Evolutionary conservation across 1,140 invertebrate species (phyloP).

Genomic region (Papilio helenus): DNA sequence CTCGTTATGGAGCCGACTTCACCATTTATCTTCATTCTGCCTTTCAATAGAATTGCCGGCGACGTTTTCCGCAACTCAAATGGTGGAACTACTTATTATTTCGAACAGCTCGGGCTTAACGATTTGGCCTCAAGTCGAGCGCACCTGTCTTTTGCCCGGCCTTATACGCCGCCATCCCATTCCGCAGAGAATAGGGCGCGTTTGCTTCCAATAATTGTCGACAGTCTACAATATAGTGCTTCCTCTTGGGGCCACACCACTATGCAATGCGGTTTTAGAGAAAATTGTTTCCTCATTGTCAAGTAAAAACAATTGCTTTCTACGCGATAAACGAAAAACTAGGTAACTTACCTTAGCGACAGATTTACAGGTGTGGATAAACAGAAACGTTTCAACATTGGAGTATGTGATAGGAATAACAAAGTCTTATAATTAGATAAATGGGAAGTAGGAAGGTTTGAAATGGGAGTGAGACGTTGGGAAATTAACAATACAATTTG

Average conservation of each 20-base stretch:
- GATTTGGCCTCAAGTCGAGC: slow-evolving; percentile 66
- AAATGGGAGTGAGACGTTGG: not conserved
- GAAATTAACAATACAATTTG: slow-evolving; percentile 30
- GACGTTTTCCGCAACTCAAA: slow-evolving; percentile 78
- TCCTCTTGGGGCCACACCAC: not conserved
- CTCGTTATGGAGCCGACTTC: slow-evolving; percentile 75
- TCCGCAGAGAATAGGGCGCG: slow-evolving; percentile 26
- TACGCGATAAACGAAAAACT: no score
- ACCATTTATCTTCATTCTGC: slow-evolving; percentile 80
- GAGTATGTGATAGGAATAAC: no score
- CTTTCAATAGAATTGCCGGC: slow-evolving; percentile 78
- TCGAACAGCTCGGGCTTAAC: slow-evolving; percentile 73
- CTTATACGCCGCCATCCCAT: slow-evolving; percentile 12
- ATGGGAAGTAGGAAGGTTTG: not conserved
- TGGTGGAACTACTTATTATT: slow-evolving; percentile 79
- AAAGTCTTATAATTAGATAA: not conserved
- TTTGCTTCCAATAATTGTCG: not conserved
- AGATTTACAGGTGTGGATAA: no score
- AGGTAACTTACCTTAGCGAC: no score
- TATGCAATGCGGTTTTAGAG: not conserved
- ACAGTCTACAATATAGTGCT: not conserved
- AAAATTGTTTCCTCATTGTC: not conserved
- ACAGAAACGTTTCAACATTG: no score
- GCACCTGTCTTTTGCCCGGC: slow-evolving; percentile 59
- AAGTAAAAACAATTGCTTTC: not conserved